Evolutionary conservation across 2,113 vertebrate species (phyloP).

Genomic region (Siniperca knerii): DNA sequence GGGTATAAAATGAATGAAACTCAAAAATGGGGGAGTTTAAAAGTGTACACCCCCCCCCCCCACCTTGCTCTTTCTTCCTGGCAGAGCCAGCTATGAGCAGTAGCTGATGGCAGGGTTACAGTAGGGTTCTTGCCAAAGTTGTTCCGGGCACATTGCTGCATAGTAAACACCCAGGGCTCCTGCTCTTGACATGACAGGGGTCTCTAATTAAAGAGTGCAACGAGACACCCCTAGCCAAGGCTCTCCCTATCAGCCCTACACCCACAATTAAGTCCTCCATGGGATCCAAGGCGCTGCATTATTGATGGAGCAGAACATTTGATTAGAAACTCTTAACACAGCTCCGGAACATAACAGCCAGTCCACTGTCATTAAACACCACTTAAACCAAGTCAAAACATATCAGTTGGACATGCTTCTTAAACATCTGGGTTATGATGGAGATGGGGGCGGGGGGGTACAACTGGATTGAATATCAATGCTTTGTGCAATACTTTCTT

Average conservation of each 20-base stretch:
- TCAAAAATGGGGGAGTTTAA: too few relatives aligned
- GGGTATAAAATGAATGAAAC: background rate
- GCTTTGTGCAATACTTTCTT: slow-evolving; percentile 52
- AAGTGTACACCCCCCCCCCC: background rate
- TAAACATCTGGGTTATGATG: slow-evolving; percentile 78
- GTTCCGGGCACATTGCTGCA: slow-evolving; percentile 65
- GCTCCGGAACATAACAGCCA: slow-evolving; percentile 76
- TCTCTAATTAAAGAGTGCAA: slow-evolving; percentile 84
- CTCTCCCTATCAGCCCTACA: slow-evolving; percentile 76
- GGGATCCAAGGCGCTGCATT: slow-evolving; percentile 80
- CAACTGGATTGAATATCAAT: slow-evolving; percentile 69
- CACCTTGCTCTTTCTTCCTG: slow-evolving; percentile 9
- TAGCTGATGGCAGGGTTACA: slow-evolving; percentile 68
- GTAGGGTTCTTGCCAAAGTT: slow-evolving; percentile 67
- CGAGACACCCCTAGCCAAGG: slow-evolving; percentile 72
- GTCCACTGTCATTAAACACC: slow-evolving; percentile 83
- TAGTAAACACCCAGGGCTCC: slow-evolving; percentile 70
- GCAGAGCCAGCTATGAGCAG: slow-evolving; percentile 39
- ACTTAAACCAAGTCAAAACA: slow-evolving; percentile 84
- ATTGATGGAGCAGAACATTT: slow-evolving; percentile 83
- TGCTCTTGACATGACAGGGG: slow-evolving; percentile 76
- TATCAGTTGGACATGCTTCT: slow-evolving; percentile 76
- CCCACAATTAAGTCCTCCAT: slow-evolving; percentile 79
- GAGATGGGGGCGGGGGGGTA: slow-evolving; percentile 26
- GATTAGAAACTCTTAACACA: slow-evolving; percentile 83